Evolutionary conservation across 30 jellyfish, hydroid and myxozoan species (phyloP).

Genomic region (Aurelia sp.): DNA sequence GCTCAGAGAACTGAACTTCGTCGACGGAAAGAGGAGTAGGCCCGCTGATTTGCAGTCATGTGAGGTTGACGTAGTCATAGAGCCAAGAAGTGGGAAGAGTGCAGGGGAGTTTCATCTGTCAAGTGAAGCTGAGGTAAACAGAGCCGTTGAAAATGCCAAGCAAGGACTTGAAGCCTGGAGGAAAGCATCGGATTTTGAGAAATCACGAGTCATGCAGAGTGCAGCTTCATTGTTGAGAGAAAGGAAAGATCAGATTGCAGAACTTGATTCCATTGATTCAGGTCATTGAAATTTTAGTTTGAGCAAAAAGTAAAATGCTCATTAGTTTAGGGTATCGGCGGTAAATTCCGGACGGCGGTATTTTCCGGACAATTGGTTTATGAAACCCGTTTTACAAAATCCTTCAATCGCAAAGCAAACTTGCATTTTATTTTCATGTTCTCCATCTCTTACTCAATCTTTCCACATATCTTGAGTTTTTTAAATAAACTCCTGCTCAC

Average conservation of each 20-base stretch:
- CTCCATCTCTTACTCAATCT: no score
- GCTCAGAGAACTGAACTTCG: conserved; percentile 63
- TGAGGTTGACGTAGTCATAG: conserved; percentile 46
- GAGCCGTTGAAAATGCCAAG: conserved; percentile 85
- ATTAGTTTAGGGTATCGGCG: no score
- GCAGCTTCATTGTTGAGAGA: conserved; percentile 79
- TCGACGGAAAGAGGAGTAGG: conserved; percentile 71
- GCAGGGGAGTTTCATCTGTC: conserved; percentile 79
- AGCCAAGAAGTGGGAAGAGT: conserved; percentile 86
- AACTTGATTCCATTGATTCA: conserved; percentile 89
- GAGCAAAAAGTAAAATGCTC: no score
- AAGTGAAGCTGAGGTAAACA: conserved; percentile 72
- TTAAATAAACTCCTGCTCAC: no score
- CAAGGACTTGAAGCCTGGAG: conserved; percentile 84
- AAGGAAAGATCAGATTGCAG: conserved; percentile 78
- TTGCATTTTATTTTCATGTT: no score
- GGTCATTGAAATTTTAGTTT: conserved; percentile 38
- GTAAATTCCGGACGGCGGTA: no score
- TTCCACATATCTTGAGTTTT: no score
- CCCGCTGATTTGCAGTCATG: conserved; percentile 55
- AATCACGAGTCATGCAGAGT: conserved; percentile 61
- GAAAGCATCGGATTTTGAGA: conserved; percentile 62
- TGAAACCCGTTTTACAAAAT: no score
- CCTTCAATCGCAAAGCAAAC: no score
- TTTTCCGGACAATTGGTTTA: no score